These are phyloP conservation scores for Camponotus floridanus DNA, from an alignment of 1,140 invertebrate species.

Conservation along the genomic window DNA sequence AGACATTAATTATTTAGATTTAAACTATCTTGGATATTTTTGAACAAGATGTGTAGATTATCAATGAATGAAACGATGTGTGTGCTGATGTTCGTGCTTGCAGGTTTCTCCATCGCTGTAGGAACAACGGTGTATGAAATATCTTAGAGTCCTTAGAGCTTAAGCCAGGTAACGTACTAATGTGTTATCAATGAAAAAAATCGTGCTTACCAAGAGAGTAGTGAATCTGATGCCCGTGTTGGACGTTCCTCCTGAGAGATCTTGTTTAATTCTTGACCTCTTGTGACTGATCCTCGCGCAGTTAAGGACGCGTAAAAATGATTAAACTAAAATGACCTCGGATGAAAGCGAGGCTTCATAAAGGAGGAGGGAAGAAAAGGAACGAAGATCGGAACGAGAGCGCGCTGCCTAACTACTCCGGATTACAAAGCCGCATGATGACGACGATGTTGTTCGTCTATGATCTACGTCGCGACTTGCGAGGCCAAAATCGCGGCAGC, in stretches of 20 bases:
- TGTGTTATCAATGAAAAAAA: neutral
- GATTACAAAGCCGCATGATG: constrained; percentile 71
- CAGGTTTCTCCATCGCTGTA: neutral
- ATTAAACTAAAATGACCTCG: constrained; percentile 58
- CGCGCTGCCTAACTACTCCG: constrained; percentile 65
- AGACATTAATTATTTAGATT: constrained; percentile 12
- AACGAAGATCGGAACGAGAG: constrained; percentile 31
- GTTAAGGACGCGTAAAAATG: neutral
- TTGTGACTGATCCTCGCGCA: neutral
- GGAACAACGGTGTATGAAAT: neutral
- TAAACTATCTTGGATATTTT: neutral
- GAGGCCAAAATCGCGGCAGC: constrained; percentile 65
- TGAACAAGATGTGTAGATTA: neutral
- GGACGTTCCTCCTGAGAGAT: neutral
- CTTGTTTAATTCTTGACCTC: neutral
- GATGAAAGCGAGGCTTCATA: constrained; percentile 52
- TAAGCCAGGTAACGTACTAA: neutral
- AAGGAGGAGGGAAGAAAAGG: constrained; percentile 48
- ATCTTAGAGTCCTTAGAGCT: neutral
- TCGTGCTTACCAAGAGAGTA: constrained; percentile 31
- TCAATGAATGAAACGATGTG: neutral
- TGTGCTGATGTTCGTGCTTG: neutral
- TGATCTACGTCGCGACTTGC: constrained; percentile 60
- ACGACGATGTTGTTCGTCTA: constrained; percentile 57
- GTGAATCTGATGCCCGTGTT: neutral